A percentile compares a stretch with the other conserved stretches of the same genome.
Conservation (phyloP, 1,140 invertebrate genomes). For the Drosophila ohnishii region DNA sequence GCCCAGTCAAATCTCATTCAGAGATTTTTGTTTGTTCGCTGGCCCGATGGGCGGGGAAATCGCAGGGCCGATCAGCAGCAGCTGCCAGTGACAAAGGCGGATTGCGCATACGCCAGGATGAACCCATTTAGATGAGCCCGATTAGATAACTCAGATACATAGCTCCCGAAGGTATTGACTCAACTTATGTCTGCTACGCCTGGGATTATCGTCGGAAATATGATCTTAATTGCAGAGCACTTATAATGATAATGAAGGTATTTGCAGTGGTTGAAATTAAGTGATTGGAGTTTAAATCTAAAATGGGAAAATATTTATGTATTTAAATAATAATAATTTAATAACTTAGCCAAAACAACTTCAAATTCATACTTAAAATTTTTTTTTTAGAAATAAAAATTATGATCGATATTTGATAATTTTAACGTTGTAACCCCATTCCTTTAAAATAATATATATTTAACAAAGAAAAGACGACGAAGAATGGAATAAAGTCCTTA, state of each 20-base stretch:
- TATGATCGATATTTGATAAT: too few relatives aligned
- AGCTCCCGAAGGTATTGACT: constrained; percentile 25
- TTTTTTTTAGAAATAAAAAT: too few relatives aligned
- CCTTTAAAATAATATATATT: neutral
- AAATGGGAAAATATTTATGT: neutral
- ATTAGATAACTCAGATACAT: constrained; percentile 39
- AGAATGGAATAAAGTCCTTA: too few relatives aligned
- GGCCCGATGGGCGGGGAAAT: constrained; percentile 3
- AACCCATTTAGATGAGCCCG: constrained; percentile 24
- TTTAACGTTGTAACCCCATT: too few relatives aligned
- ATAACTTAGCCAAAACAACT: too few relatives aligned
- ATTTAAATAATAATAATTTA: too few relatives aligned
- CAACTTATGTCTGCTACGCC: constrained; percentile 3
- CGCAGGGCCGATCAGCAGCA: constrained; percentile 34
- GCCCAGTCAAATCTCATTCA: constrained; percentile 56
- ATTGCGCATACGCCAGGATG: constrained; percentile 60
- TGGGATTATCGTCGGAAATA: constrained; percentile 14
- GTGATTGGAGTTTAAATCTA: neutral
- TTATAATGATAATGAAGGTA: neutral
- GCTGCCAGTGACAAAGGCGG: constrained; percentile 44
- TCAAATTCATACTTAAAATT: too few relatives aligned
- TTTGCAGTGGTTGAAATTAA: neutral
- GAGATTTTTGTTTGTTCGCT: constrained; percentile 31
- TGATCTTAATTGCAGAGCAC: constrained; percentile 12
- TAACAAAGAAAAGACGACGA: neutral